A percentile compares a stretch with the other conserved stretches of the same genome.
These are phyloP conservation scores for Apteryx owenii DNA, from an alignment of 2,113 vertebrate species.

Conservation along the genomic window DNA sequence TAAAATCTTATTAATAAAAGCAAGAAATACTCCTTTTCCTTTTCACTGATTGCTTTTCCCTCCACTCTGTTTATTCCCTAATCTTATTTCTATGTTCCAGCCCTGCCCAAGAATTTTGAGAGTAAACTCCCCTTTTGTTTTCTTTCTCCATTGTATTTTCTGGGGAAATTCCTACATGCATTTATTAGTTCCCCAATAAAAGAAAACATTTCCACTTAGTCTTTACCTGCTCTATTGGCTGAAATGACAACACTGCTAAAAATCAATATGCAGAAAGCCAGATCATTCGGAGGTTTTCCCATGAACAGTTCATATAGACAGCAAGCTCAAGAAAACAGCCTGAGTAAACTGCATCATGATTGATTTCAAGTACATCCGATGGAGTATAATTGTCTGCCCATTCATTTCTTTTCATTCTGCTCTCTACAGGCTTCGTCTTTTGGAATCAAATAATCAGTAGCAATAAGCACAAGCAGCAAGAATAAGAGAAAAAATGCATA, in stretches of 20 bases:
- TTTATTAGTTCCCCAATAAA: neutral
- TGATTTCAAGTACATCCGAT: constrained; percentile 63
- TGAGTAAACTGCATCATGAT: neutral
- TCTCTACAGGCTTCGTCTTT: constrained; percentile 4
- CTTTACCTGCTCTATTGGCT: constrained; percentile 23
- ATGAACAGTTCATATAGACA: constrained; percentile 33
- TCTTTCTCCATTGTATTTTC: neutral
- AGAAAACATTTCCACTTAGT: neutral
- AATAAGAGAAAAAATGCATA: neutral
- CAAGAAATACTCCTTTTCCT: neutral
- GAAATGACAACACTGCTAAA: constrained; percentile 29
- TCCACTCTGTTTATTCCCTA: neutral
- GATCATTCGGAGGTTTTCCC: constrained; percentile 48
- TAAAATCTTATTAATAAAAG: neutral
- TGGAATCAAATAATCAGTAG: constrained; percentile 24
- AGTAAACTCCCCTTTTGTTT: neutral
- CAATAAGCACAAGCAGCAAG: constrained; percentile 12
- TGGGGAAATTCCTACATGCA: neutral
- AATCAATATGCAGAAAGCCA: constrained; percentile 37
- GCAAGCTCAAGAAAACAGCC: constrained; percentile 25
- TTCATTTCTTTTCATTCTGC: constrained; percentile 37
- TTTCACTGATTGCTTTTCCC: neutral
- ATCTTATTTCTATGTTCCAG: neutral
- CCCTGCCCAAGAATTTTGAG: neutral
- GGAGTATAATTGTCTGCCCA: constrained; percentile 38